These are phyloP conservation scores for Oncorhynchus clarkii DNA, from an alignment of 2,113 vertebrate species.

Conservation along the genomic window DNA sequence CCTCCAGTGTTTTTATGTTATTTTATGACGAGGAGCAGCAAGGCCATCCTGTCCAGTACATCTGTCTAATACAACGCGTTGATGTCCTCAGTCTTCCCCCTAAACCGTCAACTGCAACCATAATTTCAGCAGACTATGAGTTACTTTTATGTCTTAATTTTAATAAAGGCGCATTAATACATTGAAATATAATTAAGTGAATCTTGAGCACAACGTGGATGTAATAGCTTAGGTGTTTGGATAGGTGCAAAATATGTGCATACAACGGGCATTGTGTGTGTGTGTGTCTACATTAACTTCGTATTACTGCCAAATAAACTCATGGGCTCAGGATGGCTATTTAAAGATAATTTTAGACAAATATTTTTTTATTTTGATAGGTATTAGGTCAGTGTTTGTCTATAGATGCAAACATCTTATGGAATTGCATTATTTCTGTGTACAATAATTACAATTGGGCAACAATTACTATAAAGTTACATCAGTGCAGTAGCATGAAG, in stretches of 20 bases:
- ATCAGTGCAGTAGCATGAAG: no score
- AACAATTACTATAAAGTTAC: no score
- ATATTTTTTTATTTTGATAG: not conserved
- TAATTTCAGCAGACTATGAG: slow-evolving; percentile 25
- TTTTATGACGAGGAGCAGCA: slow-evolving; percentile 13
- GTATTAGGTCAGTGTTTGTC: no score
- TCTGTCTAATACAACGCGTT: slow-evolving; percentile 17
- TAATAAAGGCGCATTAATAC: slow-evolving; percentile 34
- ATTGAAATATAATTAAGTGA: not conserved
- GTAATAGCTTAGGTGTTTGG: not conserved
- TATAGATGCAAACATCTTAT: no score
- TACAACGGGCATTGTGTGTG: not conserved
- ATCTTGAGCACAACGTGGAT: not conserved
- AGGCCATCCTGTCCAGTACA: not conserved
- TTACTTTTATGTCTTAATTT: slow-evolving; percentile 46
- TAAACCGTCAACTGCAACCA: slow-evolving; percentile 22
- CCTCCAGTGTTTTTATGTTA: slow-evolving; percentile 14
- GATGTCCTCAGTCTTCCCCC: slow-evolving; percentile 13
- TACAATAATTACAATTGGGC: no score
- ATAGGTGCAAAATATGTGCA: not conserved
- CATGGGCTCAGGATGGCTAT: not conserved
- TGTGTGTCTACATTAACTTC: not conserved
- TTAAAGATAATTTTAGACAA: slow-evolving; percentile 11
- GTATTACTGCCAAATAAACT: not conserved
- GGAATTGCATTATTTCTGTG: no score